phyloP scores from a whole-genome alignment of 2,797 vertebrate species.

The Staurois parvus region DNA sequence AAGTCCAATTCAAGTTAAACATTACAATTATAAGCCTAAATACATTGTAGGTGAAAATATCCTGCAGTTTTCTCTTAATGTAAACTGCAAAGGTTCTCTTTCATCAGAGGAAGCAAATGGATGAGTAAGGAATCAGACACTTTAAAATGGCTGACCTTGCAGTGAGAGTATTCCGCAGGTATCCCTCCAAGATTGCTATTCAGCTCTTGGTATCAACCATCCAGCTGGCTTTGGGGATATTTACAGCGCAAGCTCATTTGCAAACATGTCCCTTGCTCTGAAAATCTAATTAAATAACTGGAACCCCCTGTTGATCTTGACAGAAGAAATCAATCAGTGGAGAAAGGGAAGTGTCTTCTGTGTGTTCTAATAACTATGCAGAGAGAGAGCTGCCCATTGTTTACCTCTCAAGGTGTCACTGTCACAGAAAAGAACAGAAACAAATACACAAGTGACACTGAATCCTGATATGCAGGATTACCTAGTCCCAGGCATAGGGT shows the following conservation, averaged over 20 bases:
- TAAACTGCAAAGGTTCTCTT: not conserved
- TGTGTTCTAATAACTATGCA: conserved; percentile 36
- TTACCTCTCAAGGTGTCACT: conserved; percentile 33
- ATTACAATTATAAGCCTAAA: not conserved
- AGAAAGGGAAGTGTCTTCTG: conserved; percentile 54
- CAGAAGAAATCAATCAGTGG: conserved; percentile 58
- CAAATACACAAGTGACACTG: conserved; percentile 9
- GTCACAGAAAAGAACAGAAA: conserved; percentile 27
- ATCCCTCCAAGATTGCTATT: conserved; percentile 23
- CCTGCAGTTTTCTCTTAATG: not conserved
- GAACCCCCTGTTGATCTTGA: conserved; percentile 57
- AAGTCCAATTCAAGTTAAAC: not conserved
- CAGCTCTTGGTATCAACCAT: conserved; percentile 33
- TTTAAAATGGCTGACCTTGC: conserved; percentile 48
- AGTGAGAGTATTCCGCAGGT: conserved; percentile 1
- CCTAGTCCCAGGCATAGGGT: not conserved
- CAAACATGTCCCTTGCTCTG: conserved; percentile 53
- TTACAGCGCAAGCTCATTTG: conserved; percentile 55
- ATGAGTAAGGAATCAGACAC: not conserved
- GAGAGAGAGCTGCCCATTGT: conserved; percentile 46
- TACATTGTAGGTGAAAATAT: not conserved
- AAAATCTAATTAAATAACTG: conserved; percentile 62
- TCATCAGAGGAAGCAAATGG: not conserved
- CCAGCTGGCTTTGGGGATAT: conserved; percentile 54
- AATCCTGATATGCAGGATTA: not conserved